Evolutionary conservation across 2,797 vertebrate genomes (phyloP).

Genomic region (Cercopithecus mitis): DNA sequence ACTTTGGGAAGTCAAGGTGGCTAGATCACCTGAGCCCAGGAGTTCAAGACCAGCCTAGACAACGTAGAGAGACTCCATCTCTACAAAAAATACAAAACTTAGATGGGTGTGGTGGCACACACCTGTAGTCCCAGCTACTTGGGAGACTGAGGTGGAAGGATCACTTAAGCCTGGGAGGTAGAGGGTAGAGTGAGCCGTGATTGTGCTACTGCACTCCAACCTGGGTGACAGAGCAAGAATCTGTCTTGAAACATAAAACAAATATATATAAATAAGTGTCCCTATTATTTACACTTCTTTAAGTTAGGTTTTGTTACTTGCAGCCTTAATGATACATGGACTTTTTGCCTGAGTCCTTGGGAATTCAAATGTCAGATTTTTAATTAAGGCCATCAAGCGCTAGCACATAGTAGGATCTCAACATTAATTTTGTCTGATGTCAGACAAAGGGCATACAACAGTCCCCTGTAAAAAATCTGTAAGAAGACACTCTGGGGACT

Average conservation of each 20-base stretch:
- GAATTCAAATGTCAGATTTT: background rate
- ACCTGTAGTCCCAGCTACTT: background rate
- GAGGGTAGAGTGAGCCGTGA: background rate
- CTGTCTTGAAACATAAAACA: background rate
- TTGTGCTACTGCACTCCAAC: background rate
- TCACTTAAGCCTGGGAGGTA: background rate
- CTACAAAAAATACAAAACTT: background rate
- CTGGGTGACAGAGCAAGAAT: background rate
- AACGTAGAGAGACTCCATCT: background rate
- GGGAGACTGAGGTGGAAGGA: background rate
- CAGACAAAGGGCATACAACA: background rate
- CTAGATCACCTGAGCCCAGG: background rate
- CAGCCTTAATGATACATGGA: background rate
- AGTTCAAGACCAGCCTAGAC: background rate
- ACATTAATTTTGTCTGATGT: conserved; percentile 1
- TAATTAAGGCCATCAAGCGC: background rate
- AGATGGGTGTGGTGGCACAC: background rate
- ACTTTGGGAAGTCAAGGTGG: background rate
- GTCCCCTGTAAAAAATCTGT: background rate
- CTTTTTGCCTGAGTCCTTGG: background rate
- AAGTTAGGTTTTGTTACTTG: background rate
- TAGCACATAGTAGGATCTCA: background rate
- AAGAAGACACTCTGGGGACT: background rate
- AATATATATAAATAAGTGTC: background rate
- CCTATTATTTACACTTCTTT: background rate